Conservation (phyloP, 2,113 vertebrate genomes). For the Austrofundulus limnaeus region DNA sequence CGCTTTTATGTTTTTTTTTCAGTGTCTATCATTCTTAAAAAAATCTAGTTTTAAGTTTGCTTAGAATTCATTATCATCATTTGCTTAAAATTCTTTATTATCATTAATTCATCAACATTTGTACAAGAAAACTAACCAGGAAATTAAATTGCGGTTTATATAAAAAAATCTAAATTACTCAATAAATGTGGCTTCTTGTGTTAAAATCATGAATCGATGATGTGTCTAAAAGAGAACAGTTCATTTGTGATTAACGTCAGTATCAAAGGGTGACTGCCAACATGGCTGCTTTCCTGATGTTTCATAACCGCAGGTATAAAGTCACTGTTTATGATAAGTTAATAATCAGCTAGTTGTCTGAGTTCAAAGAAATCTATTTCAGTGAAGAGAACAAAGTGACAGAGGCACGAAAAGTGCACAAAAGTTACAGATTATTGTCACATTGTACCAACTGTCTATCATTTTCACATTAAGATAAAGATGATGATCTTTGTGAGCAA, state of each 20-base stretch:
- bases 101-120: too few species aligned
- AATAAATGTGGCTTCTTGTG: too few species aligned
- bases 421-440: constrained; percentile 1
- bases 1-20: too few species aligned
- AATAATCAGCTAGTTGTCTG: constrained; percentile 68
- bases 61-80: too few species aligned
- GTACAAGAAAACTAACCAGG: too few species aligned
- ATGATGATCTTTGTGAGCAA: too few species aligned
- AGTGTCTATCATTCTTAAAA: too few species aligned
- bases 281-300: constrained; percentile 44
- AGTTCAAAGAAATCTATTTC: constrained; percentile 43
- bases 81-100: too few species aligned
- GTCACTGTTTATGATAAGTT: constrained; percentile 77
- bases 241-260: constrained; percentile 38
- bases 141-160: too few species aligned
- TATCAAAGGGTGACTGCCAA: constrained; percentile 64
- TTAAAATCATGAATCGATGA: too few species aligned
- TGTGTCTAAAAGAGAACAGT: background rate
- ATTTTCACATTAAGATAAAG: constrained; percentile 9
- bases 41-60: too few species aligned
- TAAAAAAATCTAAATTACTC: too few species aligned
- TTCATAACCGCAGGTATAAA: constrained; percentile 72
- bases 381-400: constrained; percentile 33
- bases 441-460: constrained; percentile 3
- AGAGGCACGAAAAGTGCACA: constrained; percentile 24